Evolutionary conservation across 2,113 vertebrate genomes (phyloP).

Genomic region (Heterochromis multidens): DNA sequence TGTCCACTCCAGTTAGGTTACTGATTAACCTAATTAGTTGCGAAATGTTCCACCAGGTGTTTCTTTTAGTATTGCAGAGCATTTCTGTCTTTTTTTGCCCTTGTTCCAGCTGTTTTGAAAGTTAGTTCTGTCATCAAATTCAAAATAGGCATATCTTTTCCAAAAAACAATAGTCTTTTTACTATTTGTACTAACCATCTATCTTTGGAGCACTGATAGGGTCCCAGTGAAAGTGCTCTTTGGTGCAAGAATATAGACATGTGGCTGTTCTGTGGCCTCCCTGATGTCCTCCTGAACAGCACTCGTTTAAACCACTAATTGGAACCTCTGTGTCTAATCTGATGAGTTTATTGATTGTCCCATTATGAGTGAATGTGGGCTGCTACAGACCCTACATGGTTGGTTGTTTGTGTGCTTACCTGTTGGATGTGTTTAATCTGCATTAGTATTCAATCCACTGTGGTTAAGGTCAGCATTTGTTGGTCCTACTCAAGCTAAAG

Average conservation of each 20-base stretch:
- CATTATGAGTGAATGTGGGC: constrained; percentile 1
- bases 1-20: not conserved
- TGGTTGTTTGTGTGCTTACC: not conserved
- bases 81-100: not conserved
- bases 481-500: not conserved
- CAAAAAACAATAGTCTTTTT: not conserved
- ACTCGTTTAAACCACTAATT: constrained; percentile 45
- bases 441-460: not conserved
- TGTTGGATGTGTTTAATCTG: not conserved
- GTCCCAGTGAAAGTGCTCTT: not conserved
- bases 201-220: not conserved
- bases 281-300: not conserved
- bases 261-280: not conserved
- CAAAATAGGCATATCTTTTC: not conserved
- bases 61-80: not conserved
- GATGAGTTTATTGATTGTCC: constrained; percentile 49
- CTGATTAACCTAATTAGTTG: not conserved
- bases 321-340: constrained; percentile 32
- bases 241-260: not conserved
- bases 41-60: not conserved
- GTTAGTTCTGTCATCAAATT: not conserved
- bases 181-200: not conserved
- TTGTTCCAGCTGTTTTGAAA: not conserved
- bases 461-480: not conserved
- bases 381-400: constrained; percentile 14